Percentiles rank a stretch among this genome's conserved stretches.
Conservation (phyloP, 2,113 vertebrate genomes). For the Panurus biarmicus region DNA sequence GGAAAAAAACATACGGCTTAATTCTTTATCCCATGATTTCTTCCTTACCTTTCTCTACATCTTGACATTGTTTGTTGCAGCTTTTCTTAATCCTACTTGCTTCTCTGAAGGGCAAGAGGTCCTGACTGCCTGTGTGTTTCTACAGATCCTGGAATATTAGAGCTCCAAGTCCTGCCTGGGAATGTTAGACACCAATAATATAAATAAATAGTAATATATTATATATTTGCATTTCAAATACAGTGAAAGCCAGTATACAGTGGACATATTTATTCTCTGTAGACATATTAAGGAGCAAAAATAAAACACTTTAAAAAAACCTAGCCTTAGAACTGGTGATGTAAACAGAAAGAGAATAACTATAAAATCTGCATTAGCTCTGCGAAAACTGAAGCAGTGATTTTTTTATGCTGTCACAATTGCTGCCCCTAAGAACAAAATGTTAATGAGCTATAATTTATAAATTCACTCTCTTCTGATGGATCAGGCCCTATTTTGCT, state of each 20-base stretch:
- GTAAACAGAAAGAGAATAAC: not conserved
- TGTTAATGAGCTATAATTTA: conserved; percentile 35
- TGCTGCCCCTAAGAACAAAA: not conserved
- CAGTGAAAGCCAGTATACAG: not conserved
- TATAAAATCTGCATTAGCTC: not conserved
- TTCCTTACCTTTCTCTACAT: not conserved
- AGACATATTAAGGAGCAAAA: not conserved
- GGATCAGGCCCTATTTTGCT: not conserved
- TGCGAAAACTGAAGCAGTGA: not conserved
- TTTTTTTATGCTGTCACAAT: not conserved
- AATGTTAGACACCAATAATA: not conserved
- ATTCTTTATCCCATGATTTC: not conserved
- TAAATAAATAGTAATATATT: not conserved
- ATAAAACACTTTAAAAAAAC: not conserved
- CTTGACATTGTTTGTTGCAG: not conserved
- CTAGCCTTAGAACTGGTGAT: not conserved
- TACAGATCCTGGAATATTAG: not conserved
- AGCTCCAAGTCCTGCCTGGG: not conserved
- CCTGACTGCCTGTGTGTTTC: not conserved
- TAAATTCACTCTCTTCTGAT: not conserved
- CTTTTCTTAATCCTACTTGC: not conserved
- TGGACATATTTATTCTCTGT: not conserved
- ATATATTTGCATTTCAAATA: not conserved
- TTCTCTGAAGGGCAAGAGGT: not conserved
- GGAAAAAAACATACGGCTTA: not conserved